Evolutionary conservation across 2,113 vertebrate genomes (phyloP), one percentile per base, ranked within the genome.

Genomic region (Corythaeola cristata): DNA sequence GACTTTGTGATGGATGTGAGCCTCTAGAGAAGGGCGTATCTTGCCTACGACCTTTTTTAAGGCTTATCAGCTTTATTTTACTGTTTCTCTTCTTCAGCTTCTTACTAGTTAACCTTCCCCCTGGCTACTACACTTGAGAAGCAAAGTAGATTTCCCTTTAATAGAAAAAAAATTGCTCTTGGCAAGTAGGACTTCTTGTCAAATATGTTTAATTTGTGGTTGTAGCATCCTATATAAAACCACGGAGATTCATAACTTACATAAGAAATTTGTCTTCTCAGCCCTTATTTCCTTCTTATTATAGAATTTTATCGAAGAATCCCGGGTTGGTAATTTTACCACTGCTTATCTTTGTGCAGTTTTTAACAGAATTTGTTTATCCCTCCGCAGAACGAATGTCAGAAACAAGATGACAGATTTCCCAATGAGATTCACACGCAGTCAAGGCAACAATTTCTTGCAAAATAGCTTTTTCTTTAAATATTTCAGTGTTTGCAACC

Each of bases 351-450:
- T 75, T 5, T 6, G 37, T 27, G 49, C 16, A 8, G 9, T 73
- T 93, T 88, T 85, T 12, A 73, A 62, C 16, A 64, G 49, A 16
- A 16, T 69, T 90, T 84, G 69, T 81, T 64, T 71, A 85, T 76
- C 32, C 12, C 59, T 73, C 75, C 2, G 0, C 75, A 83, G 53
- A 86, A 64, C 85, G 86, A 86, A 92, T 5, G 63, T 50, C 92
- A 83, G 82, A 69, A 82, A 60, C 20, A 22, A 69, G 67, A 76
- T 88, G 88, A 91, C 86, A 95, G 67, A 67, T 96, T 95, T 92
- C 27, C 85, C 62, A 52, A n/a, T 15, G 39, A 90, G 73, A 68
- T 91, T 93, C 90, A 67, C 75, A 88, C 5, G 0, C 67, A 74
- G 84, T 45, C 80, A 80, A 82, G 80, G 53, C 62, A 72, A 69